Base-by-base conservation (phyloP, 37 sponge, comb jelly and placozoan genomes). In the Crambe crambe region DNA sequence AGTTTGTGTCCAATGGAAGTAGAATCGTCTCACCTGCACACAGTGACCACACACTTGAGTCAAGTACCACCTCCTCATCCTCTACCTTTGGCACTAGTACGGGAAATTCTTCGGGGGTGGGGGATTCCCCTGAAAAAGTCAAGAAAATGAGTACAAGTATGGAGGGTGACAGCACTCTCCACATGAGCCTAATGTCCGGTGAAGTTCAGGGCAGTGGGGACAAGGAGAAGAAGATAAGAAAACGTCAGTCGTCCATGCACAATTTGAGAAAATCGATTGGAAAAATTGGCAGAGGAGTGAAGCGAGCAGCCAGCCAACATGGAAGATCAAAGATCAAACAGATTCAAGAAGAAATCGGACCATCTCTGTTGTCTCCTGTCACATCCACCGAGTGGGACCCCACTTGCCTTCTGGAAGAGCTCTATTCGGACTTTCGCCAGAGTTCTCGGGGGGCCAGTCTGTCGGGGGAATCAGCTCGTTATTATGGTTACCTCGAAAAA, bases 401-500 rank as follows among this genome's bases (percentile, higher is more conserved):
- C 1, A 85, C 77, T 29, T 92, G 92, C 54, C 75, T 92, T 10
- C 54, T 92, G 31, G 92, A 92, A 43, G 88, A 87, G 65, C 77
- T 92, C n/a, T 92, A 92, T 64, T 32, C 70, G 6, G 92, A 92
- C 74, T 58, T 65, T 40, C 65, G 64, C 1, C 79, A 51, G 6
- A 67, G 73, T 22, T 59, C 71, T 32, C 68, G 42, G 0, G 57
- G 56, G 26, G 31, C 73, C 32, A 22, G 21, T 66, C 18, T 20
- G 17, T 62, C 72, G 1, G 84, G 72, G 0, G 86, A 81, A 58
- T 58, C 56, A 18, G 80, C 80, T 44, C 89, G 93, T 22, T 40
- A 87, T 42, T 65, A 25, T 27, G 93, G 89, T 9, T 92, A 85
- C 38, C 32, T 94, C 44, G 88, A 94, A 2, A 94, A 94, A 42